Evolutionary conservation across 2,888 invertebrate species (phyloP).

Genomic region (Agrochola lychnidis): DNA sequence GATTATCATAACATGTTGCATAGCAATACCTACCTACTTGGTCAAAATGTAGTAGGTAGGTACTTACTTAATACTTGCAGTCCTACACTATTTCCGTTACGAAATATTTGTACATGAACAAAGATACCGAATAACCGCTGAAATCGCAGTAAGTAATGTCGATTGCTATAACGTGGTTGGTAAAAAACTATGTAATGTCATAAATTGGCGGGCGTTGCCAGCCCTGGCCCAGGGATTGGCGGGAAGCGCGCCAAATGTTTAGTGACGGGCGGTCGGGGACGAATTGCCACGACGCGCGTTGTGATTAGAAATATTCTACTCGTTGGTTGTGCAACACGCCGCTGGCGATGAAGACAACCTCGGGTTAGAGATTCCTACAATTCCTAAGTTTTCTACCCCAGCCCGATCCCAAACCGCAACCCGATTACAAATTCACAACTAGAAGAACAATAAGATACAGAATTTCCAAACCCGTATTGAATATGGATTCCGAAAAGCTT

Average conservation of each 20-base stretch:
- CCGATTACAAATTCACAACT: constrained; percentile 13
- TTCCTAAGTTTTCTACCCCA: not conserved
- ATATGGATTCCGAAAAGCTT: not conserved
- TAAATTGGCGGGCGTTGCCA: constrained; percentile 42
- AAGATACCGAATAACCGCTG: too few species aligned
- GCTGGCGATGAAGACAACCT: constrained; percentile 28
- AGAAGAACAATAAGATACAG: not conserved
- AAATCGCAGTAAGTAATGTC: constrained; percentile 29
- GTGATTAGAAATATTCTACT: constrained; percentile 82
- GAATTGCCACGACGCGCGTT: constrained; percentile 78
- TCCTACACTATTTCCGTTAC: not conserved
- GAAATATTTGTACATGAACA: constrained; percentile 15
- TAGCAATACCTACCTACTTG: not conserved
- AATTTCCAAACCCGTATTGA: not conserved
- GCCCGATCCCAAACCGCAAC: not conserved
- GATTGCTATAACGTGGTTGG: constrained; percentile 16
- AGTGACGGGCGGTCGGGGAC: constrained; percentile 75
- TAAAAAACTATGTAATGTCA: constrained; percentile 31
- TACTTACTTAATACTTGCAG: too few species aligned
- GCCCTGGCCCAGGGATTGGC: constrained; percentile 72
- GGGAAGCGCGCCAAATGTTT: constrained; percentile 86
- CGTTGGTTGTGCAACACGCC: constrained; percentile 37
- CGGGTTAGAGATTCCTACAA: constrained; percentile 21
- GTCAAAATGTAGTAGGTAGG: not conserved
- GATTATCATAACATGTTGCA: not conserved